Evolutionary conservation across 2,113 vertebrate genomes (phyloP), one percentile per base, ranked within the genome.

Genomic region (Mus musculus): DNA sequence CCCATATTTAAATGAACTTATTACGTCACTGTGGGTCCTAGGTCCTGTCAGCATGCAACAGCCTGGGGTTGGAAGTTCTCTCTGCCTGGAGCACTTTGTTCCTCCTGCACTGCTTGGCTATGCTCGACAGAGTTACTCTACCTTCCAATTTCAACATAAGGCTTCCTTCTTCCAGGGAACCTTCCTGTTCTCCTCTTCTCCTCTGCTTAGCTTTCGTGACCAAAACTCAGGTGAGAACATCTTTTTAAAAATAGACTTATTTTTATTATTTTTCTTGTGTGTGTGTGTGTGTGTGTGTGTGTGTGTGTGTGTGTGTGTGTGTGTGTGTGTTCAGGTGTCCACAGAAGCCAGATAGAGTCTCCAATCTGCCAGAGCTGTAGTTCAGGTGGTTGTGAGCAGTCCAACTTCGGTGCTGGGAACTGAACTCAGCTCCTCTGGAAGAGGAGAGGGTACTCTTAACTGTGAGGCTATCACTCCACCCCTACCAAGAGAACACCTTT

Each of bases 11-110:
- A 80, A 33, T 30, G n/a, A 73, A 82, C 71, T 46, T 4, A 7
- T 30, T 46, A 49, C 42, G n/a, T 22, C 16, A 24, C 19, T 11
- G 30, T 17, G 22, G 11, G 4, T 49, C 42, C 46, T 39, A 3
- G 28, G 54, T 9, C 20, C 72, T 59, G 16, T 36, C 63, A 2
- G 3, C 28, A 24, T 81, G 54, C 42, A 16, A 1, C 11, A 16
- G 4, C 5, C 76, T 36, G 17, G 16, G n/a, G 33, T 30, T 36
- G 4, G 12, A 20, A 36, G 20, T 28, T 73, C 28, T 73, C 39
- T 28, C 6, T 76, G 71, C 8, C 5, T 19, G 36, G 33, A 20
- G 7, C 22, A 0, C 52, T 0, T 5, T 7, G 20, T 24, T 19
- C 19, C 4, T 26, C 10, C 30, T 30, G 17, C 6, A 4, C 26